phyloP scores from a whole-genome alignment of 1,140 invertebrate genomes.

The Hylaeus anthracinus region DNA sequence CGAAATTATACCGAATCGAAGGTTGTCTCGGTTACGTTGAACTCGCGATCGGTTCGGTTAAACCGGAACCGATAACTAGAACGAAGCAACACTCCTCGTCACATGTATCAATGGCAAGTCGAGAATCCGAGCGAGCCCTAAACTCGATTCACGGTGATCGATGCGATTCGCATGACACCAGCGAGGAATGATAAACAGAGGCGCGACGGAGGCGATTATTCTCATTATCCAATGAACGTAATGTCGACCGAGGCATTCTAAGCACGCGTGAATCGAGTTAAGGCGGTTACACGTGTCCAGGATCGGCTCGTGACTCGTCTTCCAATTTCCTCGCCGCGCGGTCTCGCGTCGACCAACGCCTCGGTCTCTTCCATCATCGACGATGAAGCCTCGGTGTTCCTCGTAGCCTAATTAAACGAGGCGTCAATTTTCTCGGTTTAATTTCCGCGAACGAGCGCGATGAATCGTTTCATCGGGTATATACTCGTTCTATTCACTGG shows the following conservation, averaged over 20 bases:
- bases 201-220: constrained; percentile 19
- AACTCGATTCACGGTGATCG: constrained; percentile 8
- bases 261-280: constrained; percentile 68
- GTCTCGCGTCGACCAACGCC: neutral
- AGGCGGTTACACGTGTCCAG: constrained; percentile 70
- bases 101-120: too few relatives aligned
- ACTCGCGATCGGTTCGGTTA: neutral
- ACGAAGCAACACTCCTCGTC: neutral
- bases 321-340: constrained; percentile 58
- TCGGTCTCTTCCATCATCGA: too few relatives aligned
- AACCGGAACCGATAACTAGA: neutral
- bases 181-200: constrained; percentile 31
- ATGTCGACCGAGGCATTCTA: constrained; percentile 53
- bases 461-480: neutral
- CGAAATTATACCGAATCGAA: neutral
- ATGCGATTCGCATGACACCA: constrained; percentile 10
- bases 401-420: neutral
- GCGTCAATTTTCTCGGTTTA: neutral
- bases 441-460: neutral
- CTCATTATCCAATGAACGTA: constrained; percentile 50
- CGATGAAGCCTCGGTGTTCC: neutral
- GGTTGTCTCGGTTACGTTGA: neutral
- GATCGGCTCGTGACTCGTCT: constrained; percentile 72
- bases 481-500: neutral
- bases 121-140: too few relatives aligned